These are phyloP conservation scores for Ceratosolen solmsi DNA, from an alignment of 1,140 invertebrate genomes.

Conservation along the genomic window DNA sequence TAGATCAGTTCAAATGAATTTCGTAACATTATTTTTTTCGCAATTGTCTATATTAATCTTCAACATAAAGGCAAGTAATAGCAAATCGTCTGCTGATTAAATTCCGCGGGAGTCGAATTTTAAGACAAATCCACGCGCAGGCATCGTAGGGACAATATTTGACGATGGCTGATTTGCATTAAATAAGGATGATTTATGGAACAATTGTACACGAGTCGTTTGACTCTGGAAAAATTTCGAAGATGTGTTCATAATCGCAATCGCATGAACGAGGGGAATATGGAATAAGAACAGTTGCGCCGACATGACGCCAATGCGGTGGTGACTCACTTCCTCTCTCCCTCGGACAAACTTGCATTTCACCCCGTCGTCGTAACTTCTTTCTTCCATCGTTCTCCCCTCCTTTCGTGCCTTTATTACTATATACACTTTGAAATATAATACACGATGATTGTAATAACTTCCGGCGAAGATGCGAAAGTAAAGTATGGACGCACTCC, in stretches of 20 bases:
- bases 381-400: neutral
- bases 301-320: constrained; percentile 23
- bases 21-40: no score
- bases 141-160: neutral
- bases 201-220: neutral
- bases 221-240: constrained; percentile 19
- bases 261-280: neutral
- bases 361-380: neutral
- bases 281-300: neutral
- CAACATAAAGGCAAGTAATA: no score
- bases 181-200: neutral
- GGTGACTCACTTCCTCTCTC: constrained; percentile 33
- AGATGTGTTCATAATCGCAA: neutral
- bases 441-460: neutral
- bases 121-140: neutral
- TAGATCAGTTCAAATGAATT: no score
- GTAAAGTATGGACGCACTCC: neutral
- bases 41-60: no score
- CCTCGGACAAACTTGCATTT: constrained; percentile 15
- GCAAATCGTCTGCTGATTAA: no score
- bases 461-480: neutral
- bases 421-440: neutral
- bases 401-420: neutral
- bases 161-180: neutral
- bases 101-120: neutral